phyloP scores from a whole-genome alignment of 2,888 invertebrate genomes.

The Scaptodrosophila latifasciaeformis region DNA sequence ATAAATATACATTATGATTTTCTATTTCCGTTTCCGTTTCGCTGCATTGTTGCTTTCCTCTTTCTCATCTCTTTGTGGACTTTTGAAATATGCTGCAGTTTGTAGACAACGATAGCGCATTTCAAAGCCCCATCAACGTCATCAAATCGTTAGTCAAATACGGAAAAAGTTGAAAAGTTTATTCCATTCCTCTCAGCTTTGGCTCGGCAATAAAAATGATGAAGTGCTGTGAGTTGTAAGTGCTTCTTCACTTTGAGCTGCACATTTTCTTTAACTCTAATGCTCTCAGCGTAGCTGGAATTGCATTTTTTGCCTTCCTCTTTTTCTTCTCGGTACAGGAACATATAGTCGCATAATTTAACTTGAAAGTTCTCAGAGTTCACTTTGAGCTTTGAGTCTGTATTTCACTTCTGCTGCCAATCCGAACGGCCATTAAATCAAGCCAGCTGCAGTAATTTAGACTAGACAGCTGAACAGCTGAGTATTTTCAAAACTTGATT shows the following conservation, averaged over 20 bases:
- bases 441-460: slow-evolving; percentile 49
- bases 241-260: slow-evolving; percentile 24
- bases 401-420: slow-evolving; percentile 62
- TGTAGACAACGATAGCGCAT: slow-evolving; percentile 26
- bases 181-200: slow-evolving; percentile 19
- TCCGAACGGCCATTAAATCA: slow-evolving; percentile 54
- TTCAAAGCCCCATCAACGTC: slow-evolving; percentile 58
- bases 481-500: slow-evolving; percentile 17
- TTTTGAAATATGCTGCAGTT: slow-evolving; percentile 29
- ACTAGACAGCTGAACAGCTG: slow-evolving; percentile 26
- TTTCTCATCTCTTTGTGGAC: slow-evolving; percentile 37
- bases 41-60: background rate
- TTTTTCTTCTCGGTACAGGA: too few species aligned
- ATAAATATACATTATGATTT: slow-evolving; percentile 47
- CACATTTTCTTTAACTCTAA: slow-evolving; percentile 2
- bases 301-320: too few species aligned
- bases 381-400: slow-evolving; percentile 33
- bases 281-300: too few species aligned
- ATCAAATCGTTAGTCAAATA: slow-evolving; percentile 64
- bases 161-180: slow-evolving; percentile 22
- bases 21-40: slow-evolving; percentile 48
- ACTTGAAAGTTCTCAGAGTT: slow-evolving; percentile 32
- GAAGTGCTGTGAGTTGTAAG: slow-evolving; percentile 52
- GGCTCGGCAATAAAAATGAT: slow-evolving; percentile 60
- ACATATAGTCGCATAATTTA: slow-evolving; percentile 50